Conservation (phyloP, 2,113 vertebrate genomes). For the Hypomesus transpacificus region DNA sequence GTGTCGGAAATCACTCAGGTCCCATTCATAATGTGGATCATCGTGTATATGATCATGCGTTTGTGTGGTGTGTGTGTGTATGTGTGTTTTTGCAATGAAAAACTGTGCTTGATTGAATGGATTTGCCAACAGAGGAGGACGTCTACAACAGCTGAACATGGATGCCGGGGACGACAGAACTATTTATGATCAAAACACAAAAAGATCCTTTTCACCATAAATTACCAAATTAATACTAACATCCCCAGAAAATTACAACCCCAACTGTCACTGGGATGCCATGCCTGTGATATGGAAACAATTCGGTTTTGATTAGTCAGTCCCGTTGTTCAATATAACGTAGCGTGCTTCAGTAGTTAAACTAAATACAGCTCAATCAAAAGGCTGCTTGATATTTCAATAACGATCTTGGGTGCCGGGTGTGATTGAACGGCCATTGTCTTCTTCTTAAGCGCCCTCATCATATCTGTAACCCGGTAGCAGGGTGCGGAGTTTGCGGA, state of each 20-base stretch:
- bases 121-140: background rate
- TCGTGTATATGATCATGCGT: background rate
- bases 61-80: background rate
- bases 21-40: too few relatives aligned
- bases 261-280: slow-evolving; percentile 30
- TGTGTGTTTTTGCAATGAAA: too few relatives aligned
- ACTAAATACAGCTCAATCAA: slow-evolving; percentile 69
- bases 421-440: slow-evolving; percentile 55
- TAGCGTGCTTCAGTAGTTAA: slow-evolving; percentile 61
- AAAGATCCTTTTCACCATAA: slow-evolving; percentile 22
- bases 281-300: slow-evolving; percentile 62
- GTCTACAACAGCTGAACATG: background rate
- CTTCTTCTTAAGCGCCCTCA: slow-evolving; percentile 29
- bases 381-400: slow-evolving; percentile 49
- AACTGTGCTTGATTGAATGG: too few relatives aligned
- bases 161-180: background rate
- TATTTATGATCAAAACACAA: slow-evolving; percentile 26
- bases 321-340: slow-evolving; percentile 45
- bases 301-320: slow-evolving; percentile 60
- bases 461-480: slow-evolving; percentile 49
- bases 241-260: slow-evolving; percentile 25
- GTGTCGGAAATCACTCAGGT: too few relatives aligned
- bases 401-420: slow-evolving; percentile 53
- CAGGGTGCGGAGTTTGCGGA: slow-evolving; percentile 3
- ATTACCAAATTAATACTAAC: slow-evolving; percentile 29